Evolutionary conservation across 2,797 vertebrate genomes (phyloP).

Genomic region (Picus viridis): DNA sequence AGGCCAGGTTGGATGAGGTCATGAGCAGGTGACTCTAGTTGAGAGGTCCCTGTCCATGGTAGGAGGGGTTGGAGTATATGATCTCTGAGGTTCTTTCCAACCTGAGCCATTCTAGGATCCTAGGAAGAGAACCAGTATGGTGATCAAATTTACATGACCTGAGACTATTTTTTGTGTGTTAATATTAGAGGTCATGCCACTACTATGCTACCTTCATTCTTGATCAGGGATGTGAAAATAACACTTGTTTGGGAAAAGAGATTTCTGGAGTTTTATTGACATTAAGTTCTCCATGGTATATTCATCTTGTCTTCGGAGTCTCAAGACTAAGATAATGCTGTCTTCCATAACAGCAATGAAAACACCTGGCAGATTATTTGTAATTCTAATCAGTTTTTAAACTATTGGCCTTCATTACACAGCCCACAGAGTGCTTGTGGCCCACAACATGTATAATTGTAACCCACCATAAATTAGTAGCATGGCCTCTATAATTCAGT

Average conservation of each 20-base stretch:
- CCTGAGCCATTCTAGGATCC: no score
- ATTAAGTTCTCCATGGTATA: neutral
- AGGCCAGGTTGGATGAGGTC: no score
- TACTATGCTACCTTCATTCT: neutral
- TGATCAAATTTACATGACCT: neutral
- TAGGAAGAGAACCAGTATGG: neutral
- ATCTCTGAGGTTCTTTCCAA: no score
- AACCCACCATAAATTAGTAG: conserved; percentile 71
- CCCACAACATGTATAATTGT: conserved; percentile 72
- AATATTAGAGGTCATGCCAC: neutral
- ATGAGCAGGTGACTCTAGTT: no score
- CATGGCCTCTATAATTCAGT: conserved; percentile 63
- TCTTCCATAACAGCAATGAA: conserved; percentile 50
- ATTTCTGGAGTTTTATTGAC: neutral
- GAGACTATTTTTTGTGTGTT: neutral
- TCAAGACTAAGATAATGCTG: conserved; percentile 1
- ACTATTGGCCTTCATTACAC: conserved; percentile 73
- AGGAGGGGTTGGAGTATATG: no score
- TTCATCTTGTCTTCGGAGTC: conserved; percentile 25
- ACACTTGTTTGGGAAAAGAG: neutral
- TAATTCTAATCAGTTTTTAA: conserved; percentile 72
- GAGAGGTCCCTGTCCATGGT: no score
- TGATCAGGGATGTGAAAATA: neutral
- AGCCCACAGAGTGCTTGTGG: conserved; percentile 68
- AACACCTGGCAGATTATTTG: conserved; percentile 73